Evolutionary conservation across 1,140 invertebrate genomes (phyloP), one percentile per base, ranked within the genome.

Genomic region (Leptinotarsa defecta): DNA sequence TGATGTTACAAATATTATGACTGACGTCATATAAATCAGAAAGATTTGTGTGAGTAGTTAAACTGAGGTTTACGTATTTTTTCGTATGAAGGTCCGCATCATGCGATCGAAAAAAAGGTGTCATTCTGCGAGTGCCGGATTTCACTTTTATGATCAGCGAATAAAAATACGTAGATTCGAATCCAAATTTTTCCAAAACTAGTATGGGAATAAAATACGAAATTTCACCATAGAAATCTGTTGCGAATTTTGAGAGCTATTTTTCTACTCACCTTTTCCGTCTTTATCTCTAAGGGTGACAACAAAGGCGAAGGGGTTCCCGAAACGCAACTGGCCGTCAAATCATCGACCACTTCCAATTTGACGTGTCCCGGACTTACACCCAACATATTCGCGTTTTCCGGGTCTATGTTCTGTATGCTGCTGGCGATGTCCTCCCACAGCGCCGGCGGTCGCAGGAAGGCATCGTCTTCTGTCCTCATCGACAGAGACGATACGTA

Each of bases 381-480:
- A 57, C 90, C 92, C 77, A 95, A 86, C 93, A 95, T 94, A 83
- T 94, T 92, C n/a, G 94, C 93, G 83, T 94, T 95, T 84, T 95
- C 94, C 17, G 94, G 94, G 84, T 95, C 94, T 78, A 95, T 91
- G 85, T 95, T 95, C 81, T 94, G 92, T 84, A 96, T 95, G 80
- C 93, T 94, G 82, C 93, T 94, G 65, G 94, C 92, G 83, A 96
- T 95, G 87, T 95, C 94, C 85, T 96, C 94, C 94, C 94, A 96
- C 8, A 94, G 88, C n/a, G 69, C 69, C 17, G 91, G 91, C 13
- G 94, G 94, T 81, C 93, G 91, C 77, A 94, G 89, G 86, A 94
- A 95, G 61, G 93, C 92, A 86, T 95, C 94, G 84, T 95, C 94
- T 83, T 86, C 85, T 73, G 84, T 87, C 65, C 88, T 83, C 81